Conservation (phyloP, 2,888 invertebrate genomes). For the Scaptomyza parva region DNA sequence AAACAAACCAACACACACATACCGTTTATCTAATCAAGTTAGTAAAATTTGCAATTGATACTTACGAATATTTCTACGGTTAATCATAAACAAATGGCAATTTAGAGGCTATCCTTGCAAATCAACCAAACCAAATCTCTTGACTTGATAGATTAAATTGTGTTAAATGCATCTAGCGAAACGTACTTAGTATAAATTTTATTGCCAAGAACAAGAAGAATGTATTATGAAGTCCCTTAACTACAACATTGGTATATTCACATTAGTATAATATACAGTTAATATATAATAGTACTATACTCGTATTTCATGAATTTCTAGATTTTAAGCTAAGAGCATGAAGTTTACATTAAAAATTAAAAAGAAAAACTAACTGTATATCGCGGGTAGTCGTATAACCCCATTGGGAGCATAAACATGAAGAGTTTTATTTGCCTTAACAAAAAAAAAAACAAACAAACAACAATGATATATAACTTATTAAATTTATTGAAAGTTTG, state of each 20-base stretch:
- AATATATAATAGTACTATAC: conserved; percentile 40
- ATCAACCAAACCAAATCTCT: conserved; percentile 32
- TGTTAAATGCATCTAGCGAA: conserved; percentile 52
- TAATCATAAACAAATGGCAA: conserved; percentile 40
- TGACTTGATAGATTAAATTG: conserved; percentile 36
- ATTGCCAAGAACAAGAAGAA: conserved; percentile 42
- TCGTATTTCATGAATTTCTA: conserved; percentile 67
- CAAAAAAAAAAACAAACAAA: background rate
- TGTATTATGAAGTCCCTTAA: conserved; percentile 30
- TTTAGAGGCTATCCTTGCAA: conserved; percentile 52
- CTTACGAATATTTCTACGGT: conserved; percentile 49
- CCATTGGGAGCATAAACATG: conserved; percentile 45
- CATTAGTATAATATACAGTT: conserved; percentile 40
- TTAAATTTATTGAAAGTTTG: conserved; percentile 34
- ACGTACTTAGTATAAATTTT: conserved; percentile 57
- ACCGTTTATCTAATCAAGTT: conserved; percentile 47
- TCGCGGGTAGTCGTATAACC: conserved; percentile 13
- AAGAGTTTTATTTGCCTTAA: conserved; percentile 60
- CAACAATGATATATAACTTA: conserved; percentile 50
- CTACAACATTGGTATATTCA: conserved; percentile 39
- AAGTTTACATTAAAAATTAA: conserved; percentile 29
- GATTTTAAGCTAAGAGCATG: conserved; percentile 44
- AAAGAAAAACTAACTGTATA: conserved; percentile 13
- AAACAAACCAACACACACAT: conserved; percentile 21
- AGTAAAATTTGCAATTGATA: conserved; percentile 49